Conservation (phyloP, 2,113 vertebrate genomes). For the Petaurus breviceps region DNA sequence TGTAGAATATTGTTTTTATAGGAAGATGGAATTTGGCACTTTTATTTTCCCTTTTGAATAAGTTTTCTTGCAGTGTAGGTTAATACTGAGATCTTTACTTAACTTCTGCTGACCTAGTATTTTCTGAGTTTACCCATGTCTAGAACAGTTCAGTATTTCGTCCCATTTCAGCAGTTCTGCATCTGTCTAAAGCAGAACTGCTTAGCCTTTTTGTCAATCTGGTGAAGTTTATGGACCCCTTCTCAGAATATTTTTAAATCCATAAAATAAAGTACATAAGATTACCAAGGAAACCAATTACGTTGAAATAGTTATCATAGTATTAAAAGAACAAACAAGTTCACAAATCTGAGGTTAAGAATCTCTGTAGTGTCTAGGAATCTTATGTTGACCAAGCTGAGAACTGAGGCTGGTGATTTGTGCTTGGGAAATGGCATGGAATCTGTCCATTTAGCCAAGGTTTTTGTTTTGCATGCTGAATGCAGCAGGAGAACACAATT, state of each 20-base stretch:
- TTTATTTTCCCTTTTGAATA: neutral
- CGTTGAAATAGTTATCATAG: neutral
- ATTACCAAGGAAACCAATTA: neutral
- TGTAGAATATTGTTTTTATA: neutral
- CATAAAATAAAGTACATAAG: neutral
- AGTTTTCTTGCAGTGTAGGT: neutral
- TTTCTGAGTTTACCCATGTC: conserved; percentile 1
- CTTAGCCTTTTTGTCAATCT: neutral
- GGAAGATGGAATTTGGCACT: neutral
- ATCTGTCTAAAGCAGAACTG: neutral
- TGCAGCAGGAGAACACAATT: neutral
- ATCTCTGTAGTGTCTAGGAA: neutral
- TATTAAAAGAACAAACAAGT: neutral
- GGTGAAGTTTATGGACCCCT: neutral
- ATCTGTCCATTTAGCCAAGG: neutral
- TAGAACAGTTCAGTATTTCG: neutral
- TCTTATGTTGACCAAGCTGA: neutral
- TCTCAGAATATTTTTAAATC: neutral
- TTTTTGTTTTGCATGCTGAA: neutral
- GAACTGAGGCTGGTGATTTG: neutral
- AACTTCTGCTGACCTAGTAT: neutral
- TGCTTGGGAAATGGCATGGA: neutral
- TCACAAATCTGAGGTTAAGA: neutral
- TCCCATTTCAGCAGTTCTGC: neutral
- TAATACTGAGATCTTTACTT: neutral